Conservation (phyloP, 2,113 vertebrate species). For the Bubo blakistoni region DNA sequence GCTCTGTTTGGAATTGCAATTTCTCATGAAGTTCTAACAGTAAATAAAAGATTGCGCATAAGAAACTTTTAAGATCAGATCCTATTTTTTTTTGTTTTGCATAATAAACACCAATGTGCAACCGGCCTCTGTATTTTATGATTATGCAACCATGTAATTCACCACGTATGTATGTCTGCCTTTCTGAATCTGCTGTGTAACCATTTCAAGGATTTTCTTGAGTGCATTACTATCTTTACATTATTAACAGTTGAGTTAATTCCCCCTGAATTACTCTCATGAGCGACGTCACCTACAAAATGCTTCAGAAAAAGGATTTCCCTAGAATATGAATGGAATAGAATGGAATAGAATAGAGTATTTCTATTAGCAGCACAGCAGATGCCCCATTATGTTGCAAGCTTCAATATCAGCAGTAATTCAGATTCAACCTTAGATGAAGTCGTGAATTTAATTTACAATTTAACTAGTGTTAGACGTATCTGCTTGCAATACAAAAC, state of each 20-base stretch:
- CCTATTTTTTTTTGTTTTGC: background rate
- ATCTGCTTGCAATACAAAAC: background rate
- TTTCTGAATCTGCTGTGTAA: background rate
- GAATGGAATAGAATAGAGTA: background rate
- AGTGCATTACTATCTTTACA: background rate
- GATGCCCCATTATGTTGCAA: background rate
- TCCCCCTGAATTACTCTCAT: background rate
- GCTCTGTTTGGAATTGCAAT: background rate
- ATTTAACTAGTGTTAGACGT: background rate
- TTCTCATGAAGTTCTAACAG: background rate
- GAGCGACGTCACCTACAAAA: background rate
- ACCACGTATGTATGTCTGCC: background rate
- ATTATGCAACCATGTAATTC: background rate
- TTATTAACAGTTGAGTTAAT: background rate
- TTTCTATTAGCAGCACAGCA: background rate
- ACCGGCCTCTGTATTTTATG: background rate
- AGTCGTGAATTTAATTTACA: background rate
- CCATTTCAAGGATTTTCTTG: background rate
- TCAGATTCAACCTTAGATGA: background rate
- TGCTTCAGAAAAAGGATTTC: background rate
- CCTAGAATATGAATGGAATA: background rate
- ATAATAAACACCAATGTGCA: background rate
- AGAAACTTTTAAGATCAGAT: background rate
- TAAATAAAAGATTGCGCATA: background rate
- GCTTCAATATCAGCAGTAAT: background rate